Percentiles rank a stretch among this genome's conserved stretches.
Conservation (phyloP, 2,888 invertebrate species). For the Tanytarsus gracilentus region DNA sequence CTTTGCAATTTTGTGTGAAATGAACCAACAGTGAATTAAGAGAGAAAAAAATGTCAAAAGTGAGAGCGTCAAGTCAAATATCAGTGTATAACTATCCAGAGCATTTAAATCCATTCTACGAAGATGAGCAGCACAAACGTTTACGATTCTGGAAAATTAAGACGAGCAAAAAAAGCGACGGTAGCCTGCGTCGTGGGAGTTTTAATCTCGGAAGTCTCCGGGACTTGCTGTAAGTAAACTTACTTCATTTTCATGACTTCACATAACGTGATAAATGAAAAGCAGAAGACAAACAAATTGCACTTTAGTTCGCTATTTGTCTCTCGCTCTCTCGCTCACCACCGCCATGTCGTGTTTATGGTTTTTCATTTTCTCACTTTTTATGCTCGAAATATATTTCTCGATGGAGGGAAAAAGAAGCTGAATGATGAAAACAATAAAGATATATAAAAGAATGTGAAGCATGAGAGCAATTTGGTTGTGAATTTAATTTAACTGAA, state of each 20-base stretch:
- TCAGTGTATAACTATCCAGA: conserved; percentile 66
- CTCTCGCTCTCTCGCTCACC: background rate
- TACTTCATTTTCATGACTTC: background rate
- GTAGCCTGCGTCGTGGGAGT: conserved; percentile 45
- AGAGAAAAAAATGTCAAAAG: background rate
- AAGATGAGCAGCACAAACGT: conserved; percentile 55
- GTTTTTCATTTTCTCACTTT: background rate
- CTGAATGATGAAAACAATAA: background rate
- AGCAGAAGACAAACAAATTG: conserved; percentile 4
- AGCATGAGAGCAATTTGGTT: conserved; percentile 15
- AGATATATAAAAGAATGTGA: conserved; percentile 5
- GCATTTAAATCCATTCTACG: conserved; percentile 66
- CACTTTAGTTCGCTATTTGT: background rate
- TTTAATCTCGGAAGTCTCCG: conserved; percentile 53
- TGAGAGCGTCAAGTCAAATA: conserved; percentile 38
- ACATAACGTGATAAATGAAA: background rate
- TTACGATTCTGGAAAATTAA: conserved; percentile 52
- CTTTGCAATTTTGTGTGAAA: too few relatives aligned
- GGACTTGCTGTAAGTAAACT: conserved; percentile 51
- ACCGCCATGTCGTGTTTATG: background rate
- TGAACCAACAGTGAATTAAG: too few relatives aligned
- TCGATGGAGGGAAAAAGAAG: background rate
- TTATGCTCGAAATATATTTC: background rate
- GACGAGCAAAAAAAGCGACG: conserved; percentile 31
- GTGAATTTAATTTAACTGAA: background rate